Conservation (phyloP, 2,797 vertebrate genomes). For the Tragelaphus oryx region DNA sequence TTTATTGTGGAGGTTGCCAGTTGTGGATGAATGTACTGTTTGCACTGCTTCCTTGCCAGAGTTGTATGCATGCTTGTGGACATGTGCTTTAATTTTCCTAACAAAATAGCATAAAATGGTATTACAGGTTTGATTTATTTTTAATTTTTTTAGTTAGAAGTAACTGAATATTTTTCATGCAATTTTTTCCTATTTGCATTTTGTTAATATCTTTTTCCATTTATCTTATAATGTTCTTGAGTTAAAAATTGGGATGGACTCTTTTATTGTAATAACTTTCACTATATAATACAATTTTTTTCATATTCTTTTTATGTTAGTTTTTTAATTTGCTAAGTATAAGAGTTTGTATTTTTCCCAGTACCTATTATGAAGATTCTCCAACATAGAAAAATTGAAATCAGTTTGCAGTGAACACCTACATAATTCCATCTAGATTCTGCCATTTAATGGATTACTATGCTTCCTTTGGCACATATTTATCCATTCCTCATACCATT, state of each 20-base stretch:
- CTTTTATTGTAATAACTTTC: slow-evolving; percentile 5
- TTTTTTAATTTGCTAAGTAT: not conserved
- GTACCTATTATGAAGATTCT: slow-evolving; percentile 23
- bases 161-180: slow-evolving; percentile 16
- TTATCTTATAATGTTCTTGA: not conserved
- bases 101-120: not conserved
- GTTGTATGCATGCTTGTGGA: not conserved
- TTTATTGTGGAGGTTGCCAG: not conserved
- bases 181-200: not conserved
- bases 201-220: not conserved
- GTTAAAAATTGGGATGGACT: not conserved
- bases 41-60: not conserved
- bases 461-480: not conserved
- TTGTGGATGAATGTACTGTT: not conserved
- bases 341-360: not conserved
- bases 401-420: not conserved
- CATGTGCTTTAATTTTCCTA: not conserved
- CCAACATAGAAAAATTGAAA: not conserved
- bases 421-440: not conserved
- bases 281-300: not conserved
- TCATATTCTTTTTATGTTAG: not conserved
- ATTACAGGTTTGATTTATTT: not conserved
- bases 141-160: slow-evolving; percentile 6
- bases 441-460: not conserved
- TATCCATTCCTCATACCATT: not conserved